A percentile compares a stretch with the other conserved stretches of the same genome.
These are phyloP conservation scores for Ibidorhyncha struthersii DNA, from an alignment of 2,113 vertebrate genomes.

Conservation along the genomic window DNA sequence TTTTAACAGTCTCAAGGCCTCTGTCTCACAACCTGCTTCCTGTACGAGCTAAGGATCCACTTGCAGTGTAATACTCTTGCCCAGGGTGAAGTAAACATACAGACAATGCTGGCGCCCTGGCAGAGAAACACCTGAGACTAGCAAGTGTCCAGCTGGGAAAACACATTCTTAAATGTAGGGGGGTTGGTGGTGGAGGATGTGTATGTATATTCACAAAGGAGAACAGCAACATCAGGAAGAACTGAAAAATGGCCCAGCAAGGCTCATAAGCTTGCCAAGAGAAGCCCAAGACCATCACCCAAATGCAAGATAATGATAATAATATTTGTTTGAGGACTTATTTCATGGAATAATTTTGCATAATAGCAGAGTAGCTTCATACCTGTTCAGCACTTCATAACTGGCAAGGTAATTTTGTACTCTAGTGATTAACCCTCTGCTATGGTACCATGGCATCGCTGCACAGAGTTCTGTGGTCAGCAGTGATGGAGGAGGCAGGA, in stretches of 20 bases:
- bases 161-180: not conserved
- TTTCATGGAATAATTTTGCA: not conserved
- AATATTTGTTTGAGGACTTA: not conserved
- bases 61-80: accelerated
- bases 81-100: not conserved
- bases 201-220: not conserved
- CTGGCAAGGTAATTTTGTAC: not conserved
- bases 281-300: not conserved
- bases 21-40: not conserved
- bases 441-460: not conserved
- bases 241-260: not conserved
- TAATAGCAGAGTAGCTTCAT: not conserved
- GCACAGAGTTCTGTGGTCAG: not conserved
- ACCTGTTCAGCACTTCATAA: not conserved
- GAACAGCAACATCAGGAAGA: not conserved
- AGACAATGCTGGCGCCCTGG: not conserved
- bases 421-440: not conserved
- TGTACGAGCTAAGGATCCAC: not conserved
- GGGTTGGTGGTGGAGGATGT: accelerated
- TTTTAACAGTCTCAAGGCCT: not conserved
- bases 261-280: not conserved
- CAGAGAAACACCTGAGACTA: not conserved
- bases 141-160: not conserved
- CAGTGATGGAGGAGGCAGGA: not conserved
- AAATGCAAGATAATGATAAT: not conserved